Evolutionary conservation across 2,797 vertebrate genomes (phyloP).

Genomic region (Prunella strophiata): DNA sequence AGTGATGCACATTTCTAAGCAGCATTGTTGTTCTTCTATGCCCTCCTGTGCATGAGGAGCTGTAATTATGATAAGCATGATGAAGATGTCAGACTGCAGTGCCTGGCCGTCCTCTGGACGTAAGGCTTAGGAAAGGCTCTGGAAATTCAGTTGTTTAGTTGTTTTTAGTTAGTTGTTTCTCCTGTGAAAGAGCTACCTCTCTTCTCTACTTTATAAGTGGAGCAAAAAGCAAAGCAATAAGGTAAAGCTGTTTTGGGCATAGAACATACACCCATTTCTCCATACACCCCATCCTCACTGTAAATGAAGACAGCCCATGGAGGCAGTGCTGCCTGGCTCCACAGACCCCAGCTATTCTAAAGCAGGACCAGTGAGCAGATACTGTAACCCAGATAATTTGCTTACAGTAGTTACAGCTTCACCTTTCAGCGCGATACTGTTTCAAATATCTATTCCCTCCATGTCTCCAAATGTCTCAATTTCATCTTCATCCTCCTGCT

Average conservation of each 20-base stretch:
- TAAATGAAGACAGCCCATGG: neutral
- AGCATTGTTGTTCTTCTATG: neutral
- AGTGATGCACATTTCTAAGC: neutral
- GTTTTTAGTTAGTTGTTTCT: too few relatives aligned
- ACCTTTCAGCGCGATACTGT: neutral
- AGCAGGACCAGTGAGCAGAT: neutral
- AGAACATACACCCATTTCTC: neutral
- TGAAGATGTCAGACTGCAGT: neutral
- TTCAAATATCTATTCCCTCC: neutral
- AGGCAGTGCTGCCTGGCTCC: neutral
- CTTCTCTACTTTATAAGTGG: neutral
- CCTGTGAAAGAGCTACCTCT: neutral
- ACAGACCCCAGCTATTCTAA: neutral
- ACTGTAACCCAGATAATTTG: neutral
- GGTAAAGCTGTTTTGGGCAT: neutral
- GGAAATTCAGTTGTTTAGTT: neutral
- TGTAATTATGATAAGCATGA: neutral
- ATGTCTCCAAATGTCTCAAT: slow-evolving; percentile 21
- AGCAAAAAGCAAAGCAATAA: neutral
- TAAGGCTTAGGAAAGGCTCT: neutral
- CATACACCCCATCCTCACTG: neutral
- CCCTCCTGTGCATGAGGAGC: neutral
- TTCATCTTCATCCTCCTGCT: neutral
- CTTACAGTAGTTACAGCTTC: neutral
- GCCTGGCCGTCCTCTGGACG: neutral